Evolutionary conservation across 2,797 vertebrate genomes (phyloP).

Genomic region (Alcedo atthis): DNA sequence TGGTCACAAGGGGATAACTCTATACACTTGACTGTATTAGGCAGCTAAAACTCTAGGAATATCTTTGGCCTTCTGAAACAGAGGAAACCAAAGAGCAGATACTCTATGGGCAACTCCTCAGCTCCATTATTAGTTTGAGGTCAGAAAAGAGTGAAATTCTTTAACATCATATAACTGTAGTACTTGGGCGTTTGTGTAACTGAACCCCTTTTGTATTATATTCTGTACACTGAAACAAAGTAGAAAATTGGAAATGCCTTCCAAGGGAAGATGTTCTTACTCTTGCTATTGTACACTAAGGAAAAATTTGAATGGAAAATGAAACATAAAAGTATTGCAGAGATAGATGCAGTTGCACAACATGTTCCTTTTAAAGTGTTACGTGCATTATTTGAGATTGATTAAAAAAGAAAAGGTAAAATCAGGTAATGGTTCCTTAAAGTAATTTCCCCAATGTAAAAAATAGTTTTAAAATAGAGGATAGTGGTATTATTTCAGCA

Average conservation of each 20-base stretch:
- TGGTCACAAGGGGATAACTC: neutral
- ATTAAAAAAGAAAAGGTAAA: neutral
- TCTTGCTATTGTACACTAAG: neutral
- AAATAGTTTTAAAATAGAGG: neutral
- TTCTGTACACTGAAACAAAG: neutral
- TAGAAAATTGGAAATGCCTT: neutral
- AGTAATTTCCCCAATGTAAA: neutral
- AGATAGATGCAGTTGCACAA: neutral
- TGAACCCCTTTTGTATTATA: neutral
- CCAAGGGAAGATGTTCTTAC: neutral
- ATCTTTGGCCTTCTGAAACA: neutral
- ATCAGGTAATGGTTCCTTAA: neutral
- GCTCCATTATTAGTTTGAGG: neutral
- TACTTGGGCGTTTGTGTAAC: neutral
- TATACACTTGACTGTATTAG: neutral
- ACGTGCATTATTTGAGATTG: neutral
- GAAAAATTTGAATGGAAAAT: neutral
- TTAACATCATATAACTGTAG: neutral
- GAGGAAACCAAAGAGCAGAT: neutral
- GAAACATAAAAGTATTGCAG: neutral
- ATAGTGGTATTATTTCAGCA: neutral
- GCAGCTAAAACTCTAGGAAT: neutral
- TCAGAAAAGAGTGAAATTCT: neutral
- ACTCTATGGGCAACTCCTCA: neutral
- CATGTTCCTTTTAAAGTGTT: slow-evolving; percentile 9